Conservation (phyloP, 2,113 vertebrate species). For the Sterrhoptilus dennistouni region DNA sequence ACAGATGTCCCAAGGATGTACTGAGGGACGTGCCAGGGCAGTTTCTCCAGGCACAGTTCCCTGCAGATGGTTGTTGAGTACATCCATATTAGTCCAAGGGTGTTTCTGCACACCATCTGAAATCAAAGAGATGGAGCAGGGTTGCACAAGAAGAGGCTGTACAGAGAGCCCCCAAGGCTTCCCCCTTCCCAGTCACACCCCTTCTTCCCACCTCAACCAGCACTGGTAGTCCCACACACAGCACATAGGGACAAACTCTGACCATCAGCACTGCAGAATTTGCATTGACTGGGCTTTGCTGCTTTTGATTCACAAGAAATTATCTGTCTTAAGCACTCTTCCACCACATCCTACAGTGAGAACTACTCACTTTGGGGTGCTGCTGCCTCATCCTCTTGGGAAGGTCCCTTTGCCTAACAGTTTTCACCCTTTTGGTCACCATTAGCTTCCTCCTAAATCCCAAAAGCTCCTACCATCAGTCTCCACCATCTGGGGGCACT, state of each 20-base stretch:
- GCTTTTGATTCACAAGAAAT: background rate
- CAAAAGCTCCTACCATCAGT: background rate
- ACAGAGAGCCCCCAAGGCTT: background rate
- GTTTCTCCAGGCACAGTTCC: background rate
- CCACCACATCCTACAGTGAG: background rate
- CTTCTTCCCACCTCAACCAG: background rate
- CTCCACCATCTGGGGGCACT: background rate
- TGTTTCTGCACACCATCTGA: background rate
- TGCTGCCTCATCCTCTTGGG: background rate
- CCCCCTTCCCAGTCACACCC: background rate
- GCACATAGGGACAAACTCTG: accelerated
- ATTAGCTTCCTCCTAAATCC: background rate
- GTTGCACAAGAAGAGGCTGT: background rate
- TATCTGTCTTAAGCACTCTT: background rate
- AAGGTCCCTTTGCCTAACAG: background rate
- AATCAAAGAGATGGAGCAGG: background rate
- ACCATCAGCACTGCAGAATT: background rate
- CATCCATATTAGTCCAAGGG: background rate
- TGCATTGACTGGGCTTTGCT: background rate
- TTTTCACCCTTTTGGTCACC: background rate
- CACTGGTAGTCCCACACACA: accelerated
- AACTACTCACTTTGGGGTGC: background rate
- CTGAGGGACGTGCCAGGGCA: background rate
- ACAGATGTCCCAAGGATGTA: background rate
- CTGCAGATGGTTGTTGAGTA: background rate